Evolutionary conservation across 2,888 invertebrate species (phyloP).

Genomic region (Trissoscelio sp.): DNA sequence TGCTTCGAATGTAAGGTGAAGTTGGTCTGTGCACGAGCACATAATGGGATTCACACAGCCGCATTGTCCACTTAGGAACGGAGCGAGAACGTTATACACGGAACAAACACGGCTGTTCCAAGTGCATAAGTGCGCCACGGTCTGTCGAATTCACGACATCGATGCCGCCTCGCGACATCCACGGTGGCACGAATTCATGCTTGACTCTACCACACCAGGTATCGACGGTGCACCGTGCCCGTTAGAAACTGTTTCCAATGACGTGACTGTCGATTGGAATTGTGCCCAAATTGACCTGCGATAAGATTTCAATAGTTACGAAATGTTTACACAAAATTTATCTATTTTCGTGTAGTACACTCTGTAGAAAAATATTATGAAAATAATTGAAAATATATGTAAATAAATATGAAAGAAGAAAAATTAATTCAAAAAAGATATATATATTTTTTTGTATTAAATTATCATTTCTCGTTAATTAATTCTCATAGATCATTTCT

Average conservation of each 20-base stretch:
- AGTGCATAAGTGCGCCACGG: conserved; percentile 47
- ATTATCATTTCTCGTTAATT: too few species aligned
- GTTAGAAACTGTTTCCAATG: conserved; percentile 27
- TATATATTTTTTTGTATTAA: too few species aligned
- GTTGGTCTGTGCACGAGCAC: conserved; percentile 28
- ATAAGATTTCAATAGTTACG: neutral
- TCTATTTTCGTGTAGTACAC: too few species aligned
- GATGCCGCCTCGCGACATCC: conserved; percentile 45
- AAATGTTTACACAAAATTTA: too few species aligned
- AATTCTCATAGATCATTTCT: too few species aligned
- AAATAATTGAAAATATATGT: too few species aligned
- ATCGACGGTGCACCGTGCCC: conserved; percentile 9
- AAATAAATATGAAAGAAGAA: too few species aligned
- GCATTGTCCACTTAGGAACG: conserved; percentile 45
- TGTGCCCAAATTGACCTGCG: neutral
- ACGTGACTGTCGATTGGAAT: conserved; percentile 1
- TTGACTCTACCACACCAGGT: conserved; percentile 10
- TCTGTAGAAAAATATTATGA: too few species aligned
- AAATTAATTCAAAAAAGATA: too few species aligned
- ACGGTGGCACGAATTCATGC: conserved; percentile 50
- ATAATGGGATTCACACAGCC: conserved; percentile 39
- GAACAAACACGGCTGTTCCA: conserved; percentile 17
- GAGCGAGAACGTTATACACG: conserved; percentile 38
- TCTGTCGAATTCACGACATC: conserved; percentile 49
- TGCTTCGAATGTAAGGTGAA: conserved; percentile 28